These are phyloP conservation scores for Drosophila birchii DNA, from an alignment of 2,888 invertebrate species.

Conservation along the genomic window DNA sequence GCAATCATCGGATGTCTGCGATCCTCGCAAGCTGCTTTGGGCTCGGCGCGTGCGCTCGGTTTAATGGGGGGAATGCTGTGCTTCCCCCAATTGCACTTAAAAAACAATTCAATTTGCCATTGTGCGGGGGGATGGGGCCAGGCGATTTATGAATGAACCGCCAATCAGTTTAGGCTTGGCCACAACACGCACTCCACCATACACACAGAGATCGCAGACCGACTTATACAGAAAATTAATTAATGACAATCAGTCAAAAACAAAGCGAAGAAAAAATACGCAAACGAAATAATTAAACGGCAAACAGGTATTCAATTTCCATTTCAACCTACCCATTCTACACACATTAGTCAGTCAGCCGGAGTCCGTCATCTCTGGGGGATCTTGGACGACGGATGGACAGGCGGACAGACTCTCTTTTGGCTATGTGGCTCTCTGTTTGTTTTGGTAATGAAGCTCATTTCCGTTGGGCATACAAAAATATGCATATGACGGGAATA, in stretches of 20 bases:
- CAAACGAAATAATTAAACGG: constrained; percentile 81
- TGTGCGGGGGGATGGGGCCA: constrained; percentile 22
- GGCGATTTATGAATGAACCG: constrained; percentile 74
- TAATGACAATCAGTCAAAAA: constrained; percentile 80
- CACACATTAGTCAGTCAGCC: constrained; percentile 67
- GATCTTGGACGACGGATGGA: constrained; percentile 26
- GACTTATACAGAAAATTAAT: constrained; percentile 74
- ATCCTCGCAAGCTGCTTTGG: constrained; percentile 38
- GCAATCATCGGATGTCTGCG: constrained; percentile 71
- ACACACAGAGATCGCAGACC: constrained; percentile 9
- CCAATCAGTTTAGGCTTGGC: constrained; percentile 50
- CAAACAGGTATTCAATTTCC: constrained; percentile 72
- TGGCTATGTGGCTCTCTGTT: constrained; percentile 62
- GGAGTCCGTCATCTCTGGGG: constrained; percentile 43
- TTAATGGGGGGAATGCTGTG: constrained; percentile 71
- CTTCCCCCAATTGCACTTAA: constrained; percentile 70
- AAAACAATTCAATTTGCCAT: constrained; percentile 78
- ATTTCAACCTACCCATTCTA: constrained; percentile 64
- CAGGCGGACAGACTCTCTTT: constrained; percentile 30
- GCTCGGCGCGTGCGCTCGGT: constrained; percentile 72
- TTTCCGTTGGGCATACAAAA: constrained; percentile 76
- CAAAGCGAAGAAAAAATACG: constrained; percentile 63
- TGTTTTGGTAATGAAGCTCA: constrained; percentile 84
- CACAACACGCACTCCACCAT: constrained; percentile 25
- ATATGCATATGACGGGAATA: constrained; percentile 53